A percentile compares a stretch with the other conserved stretches of the same genome.
phyloP scores from a whole-genome alignment of 2,888 invertebrate species.

The Hydrotaea diabolus region DNA sequence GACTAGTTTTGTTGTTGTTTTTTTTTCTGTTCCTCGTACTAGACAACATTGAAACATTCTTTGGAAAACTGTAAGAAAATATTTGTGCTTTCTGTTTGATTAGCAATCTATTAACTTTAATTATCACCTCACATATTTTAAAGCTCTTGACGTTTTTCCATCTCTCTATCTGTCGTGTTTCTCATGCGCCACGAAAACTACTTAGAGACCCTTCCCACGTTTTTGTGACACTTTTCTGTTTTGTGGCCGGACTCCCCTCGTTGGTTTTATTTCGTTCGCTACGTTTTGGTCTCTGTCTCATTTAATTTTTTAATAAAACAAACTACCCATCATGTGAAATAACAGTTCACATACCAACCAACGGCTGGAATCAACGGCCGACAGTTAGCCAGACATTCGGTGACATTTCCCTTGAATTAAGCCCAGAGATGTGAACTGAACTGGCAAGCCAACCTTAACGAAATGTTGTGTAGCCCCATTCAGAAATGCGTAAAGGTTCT shows the following conservation, averaged over 20 bases:
- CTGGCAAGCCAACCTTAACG: neutral
- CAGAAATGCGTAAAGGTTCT: constrained; percentile 43
- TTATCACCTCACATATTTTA: constrained; percentile 64
- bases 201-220: constrained; percentile 64
- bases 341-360: neutral
- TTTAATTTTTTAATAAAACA: constrained; percentile 28
- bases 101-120: constrained; percentile 65
- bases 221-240: constrained; percentile 57
- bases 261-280: neutral
- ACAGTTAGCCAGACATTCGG: neutral
- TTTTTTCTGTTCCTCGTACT: neutral
- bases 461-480: neutral
- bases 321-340: constrained; percentile 35
- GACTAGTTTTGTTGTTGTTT: neutral
- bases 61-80: neutral
- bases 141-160: constrained; percentile 39
- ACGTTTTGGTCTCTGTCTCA: neutral
- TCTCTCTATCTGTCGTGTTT: neutral
- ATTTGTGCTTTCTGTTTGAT: constrained; percentile 43
- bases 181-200: constrained; percentile 19
- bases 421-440: neutral
- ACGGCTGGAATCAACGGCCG: neutral
- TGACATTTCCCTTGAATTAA: neutral
- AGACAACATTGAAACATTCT: neutral
- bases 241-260: neutral